Conservation (phyloP, 2,888 invertebrate species). For the Didymodactylos carnosus region DNA sequence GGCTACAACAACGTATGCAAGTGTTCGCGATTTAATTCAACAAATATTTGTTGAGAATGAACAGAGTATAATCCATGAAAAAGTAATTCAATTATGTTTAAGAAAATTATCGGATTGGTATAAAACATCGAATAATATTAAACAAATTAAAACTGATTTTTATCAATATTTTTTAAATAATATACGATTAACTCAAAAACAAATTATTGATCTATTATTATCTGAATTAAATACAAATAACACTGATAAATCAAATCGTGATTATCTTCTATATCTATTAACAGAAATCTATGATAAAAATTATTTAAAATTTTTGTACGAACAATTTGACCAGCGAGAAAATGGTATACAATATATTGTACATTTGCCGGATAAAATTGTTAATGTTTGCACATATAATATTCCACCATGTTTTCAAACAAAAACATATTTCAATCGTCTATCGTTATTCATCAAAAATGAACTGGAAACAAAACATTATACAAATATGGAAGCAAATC, state of each 20-base stretch:
- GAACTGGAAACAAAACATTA: neutral
- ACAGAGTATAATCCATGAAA: neutral
- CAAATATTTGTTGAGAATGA: neutral
- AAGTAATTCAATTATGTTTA: neutral
- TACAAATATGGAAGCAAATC: neutral
- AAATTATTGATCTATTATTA: neutral
- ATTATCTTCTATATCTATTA: neutral
- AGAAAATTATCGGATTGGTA: neutral
- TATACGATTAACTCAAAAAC: neutral
- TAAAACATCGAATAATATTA: neutral
- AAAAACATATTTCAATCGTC: neutral
- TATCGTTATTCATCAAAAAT: neutral
- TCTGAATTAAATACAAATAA: neutral
- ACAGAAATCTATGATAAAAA: neutral
- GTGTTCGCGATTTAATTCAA: neutral
- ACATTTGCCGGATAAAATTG: neutral
- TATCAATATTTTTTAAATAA: neutral
- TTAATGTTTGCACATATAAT: neutral
- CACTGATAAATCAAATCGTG: no score
- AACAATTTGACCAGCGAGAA: neutral
- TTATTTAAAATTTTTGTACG: neutral
- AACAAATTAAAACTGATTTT: neutral
- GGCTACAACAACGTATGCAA: neutral
- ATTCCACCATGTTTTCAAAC: neutral
- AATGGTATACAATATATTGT: neutral